These are phyloP conservation scores for Hippasteria phrygiana DNA, from an alignment of 53 echinoderm and acorn worm genomes.

Conservation along the genomic window DNA sequence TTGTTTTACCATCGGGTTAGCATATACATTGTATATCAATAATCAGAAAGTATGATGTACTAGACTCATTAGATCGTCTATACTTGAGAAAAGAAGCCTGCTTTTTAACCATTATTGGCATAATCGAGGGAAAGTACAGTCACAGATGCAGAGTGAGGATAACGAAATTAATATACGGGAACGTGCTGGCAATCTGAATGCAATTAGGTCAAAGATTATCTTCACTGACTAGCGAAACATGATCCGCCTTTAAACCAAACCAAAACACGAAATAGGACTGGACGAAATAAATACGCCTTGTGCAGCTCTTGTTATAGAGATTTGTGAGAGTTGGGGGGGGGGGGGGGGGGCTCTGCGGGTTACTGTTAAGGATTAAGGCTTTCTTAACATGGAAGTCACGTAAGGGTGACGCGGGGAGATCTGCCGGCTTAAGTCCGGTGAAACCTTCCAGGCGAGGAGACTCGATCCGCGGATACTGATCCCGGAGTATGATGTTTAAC, in stretches of 20 bases:
- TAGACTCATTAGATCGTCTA: not conserved
- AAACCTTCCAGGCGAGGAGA: slow-evolving; percentile 28
- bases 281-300: too few species aligned
- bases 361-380: too few species aligned
- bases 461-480: not conserved
- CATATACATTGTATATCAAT: not conserved
- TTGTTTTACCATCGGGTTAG: not conserved
- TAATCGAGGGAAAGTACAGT: not conserved
- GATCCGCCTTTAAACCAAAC: not conserved
- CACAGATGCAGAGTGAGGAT: not conserved
- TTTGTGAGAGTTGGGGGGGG: not conserved
- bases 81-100: not conserved
- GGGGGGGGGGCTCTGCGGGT: too few species aligned
- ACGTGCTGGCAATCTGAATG: not conserved
- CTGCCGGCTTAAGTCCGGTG: slow-evolving; percentile 16
- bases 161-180: not conserved
- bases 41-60: not conserved
- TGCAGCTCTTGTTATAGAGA: not conserved
- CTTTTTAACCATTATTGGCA: not conserved
- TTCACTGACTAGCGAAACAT: not conserved
- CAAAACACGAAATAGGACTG: not conserved
- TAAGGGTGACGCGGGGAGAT: slow-evolving; percentile 38
- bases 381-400: slow-evolving; percentile 36
- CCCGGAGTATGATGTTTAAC: slow-evolving; percentile 39
- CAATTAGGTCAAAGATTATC: slow-evolving; percentile 18